Conservation (phyloP, 2,797 vertebrate species). For the Geotrypetes seraphini region DNA sequence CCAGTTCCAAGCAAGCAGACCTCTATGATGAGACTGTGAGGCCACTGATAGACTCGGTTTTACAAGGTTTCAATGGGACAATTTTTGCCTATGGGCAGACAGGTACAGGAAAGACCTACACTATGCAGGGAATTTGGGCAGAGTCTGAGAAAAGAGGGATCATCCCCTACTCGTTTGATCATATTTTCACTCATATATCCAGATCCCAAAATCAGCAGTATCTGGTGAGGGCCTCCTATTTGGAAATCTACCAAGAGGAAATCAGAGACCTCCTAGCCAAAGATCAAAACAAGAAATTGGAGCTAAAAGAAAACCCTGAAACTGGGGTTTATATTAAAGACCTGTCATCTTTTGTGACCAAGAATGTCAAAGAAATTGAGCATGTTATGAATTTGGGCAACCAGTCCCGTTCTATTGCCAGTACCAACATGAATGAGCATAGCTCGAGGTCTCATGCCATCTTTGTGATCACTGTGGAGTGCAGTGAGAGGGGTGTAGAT, state of each 20-base stretch:
- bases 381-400: constrained; percentile 92
- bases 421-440: constrained; percentile 89
- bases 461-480: constrained; percentile 85
- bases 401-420: constrained; percentile 80
- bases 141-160: constrained; percentile 77
- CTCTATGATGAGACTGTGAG: constrained; percentile 85
- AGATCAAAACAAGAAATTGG: constrained; percentile 80
- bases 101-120: constrained; percentile 91
- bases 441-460: constrained; percentile 94
- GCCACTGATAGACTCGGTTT: constrained; percentile 82
- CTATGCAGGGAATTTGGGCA: constrained; percentile 83
- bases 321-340: constrained; percentile 83
- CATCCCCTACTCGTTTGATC: constrained; percentile 86
- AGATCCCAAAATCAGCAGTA: constrained; percentile 90
- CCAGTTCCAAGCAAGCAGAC: constrained; percentile 73
- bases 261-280: constrained; percentile 87
- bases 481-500: constrained; percentile 77
- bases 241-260: constrained; percentile 97
- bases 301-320: constrained; percentile 86
- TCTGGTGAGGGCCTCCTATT: constrained; percentile 88
- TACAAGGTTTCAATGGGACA: constrained; percentile 88
- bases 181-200: constrained; percentile 92
- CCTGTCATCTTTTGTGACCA: constrained; percentile 88
- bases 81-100: constrained; percentile 92
- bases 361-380: constrained; percentile 86